Conservation (phyloP, 2,888 invertebrate genomes). For the Incurvaria masculella region DNA sequence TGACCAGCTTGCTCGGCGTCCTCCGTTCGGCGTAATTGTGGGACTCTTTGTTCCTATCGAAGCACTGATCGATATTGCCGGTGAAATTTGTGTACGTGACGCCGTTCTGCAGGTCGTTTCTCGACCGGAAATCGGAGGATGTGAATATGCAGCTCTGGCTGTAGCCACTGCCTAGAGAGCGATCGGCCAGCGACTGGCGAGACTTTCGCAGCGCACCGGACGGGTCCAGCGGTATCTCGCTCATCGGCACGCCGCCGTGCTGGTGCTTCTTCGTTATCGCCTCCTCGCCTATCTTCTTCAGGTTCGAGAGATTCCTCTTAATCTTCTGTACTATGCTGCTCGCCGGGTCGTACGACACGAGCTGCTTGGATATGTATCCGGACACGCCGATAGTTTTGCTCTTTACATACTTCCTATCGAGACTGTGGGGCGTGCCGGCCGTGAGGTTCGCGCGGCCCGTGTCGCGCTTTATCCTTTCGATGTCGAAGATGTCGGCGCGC, state of each 20-base stretch:
- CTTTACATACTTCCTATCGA: slow-evolving; percentile 48
- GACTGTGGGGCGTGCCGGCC: slow-evolving; percentile 42
- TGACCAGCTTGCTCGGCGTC: slow-evolving; percentile 32
- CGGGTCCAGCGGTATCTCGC: slow-evolving; percentile 47
- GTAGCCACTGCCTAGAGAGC: slow-evolving; percentile 37
- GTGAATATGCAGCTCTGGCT: slow-evolving; percentile 48
- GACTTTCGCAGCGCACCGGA: slow-evolving; percentile 46
- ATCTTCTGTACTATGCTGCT: slow-evolving; percentile 50
- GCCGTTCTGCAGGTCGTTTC: slow-evolving; percentile 39
- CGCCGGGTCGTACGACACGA: slow-evolving; percentile 48
- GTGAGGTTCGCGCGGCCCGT: slow-evolving; percentile 34
- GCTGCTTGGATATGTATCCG: slow-evolving; percentile 48
- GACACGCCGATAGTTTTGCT: slow-evolving; percentile 47
- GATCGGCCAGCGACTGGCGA: slow-evolving; percentile 46
- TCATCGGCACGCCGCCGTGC: slow-evolving; percentile 45
- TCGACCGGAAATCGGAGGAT: slow-evolving; percentile 33
- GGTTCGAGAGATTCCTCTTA: slow-evolving; percentile 48
- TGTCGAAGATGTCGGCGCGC: slow-evolving; percentile 44
- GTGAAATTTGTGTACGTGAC: slow-evolving; percentile 47
- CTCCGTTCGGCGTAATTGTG: slow-evolving; percentile 30
- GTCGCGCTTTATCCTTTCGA: slow-evolving; percentile 44
- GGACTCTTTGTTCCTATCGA: slow-evolving; percentile 42
- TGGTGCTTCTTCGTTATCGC: slow-evolving; percentile 47
- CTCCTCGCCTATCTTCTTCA: slow-evolving; percentile 50
- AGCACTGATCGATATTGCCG: slow-evolving; percentile 46